Conservation (phyloP, 2,113 vertebrate genomes). For the Notechis scutatus region DNA sequence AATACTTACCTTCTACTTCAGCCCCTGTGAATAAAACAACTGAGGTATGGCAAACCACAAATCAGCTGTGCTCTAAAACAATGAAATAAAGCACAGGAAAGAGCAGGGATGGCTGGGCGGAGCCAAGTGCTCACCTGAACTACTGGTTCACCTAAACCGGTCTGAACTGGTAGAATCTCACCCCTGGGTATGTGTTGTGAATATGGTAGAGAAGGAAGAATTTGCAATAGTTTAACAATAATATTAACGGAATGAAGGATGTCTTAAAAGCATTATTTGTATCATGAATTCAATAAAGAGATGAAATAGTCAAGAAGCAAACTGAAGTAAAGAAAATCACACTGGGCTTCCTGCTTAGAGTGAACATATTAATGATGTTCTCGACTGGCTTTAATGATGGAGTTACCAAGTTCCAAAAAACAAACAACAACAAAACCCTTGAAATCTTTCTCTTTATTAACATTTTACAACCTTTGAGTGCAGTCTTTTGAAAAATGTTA, state of each 20-base stretch:
- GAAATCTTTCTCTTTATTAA: not conserved
- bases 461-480: not conserved
- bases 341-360: not conserved
- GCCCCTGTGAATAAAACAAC: too few species aligned
- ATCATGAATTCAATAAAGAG: not conserved
- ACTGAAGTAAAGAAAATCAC: not conserved
- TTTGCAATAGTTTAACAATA: not conserved
- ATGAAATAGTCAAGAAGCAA: not conserved
- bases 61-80: too few species aligned
- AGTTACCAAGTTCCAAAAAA: not conserved
- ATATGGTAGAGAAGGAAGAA: not conserved
- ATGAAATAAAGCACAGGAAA: too few species aligned
- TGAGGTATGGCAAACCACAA: too few species aligned
- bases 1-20: too few species aligned
- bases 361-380: not conserved
- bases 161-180: too few species aligned
- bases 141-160: too few species aligned
- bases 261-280: not conserved
- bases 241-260: not conserved
- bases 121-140: too few species aligned
- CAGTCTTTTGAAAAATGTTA: not conserved
- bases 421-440: not conserved
- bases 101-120: too few species aligned
- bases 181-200: not conserved
- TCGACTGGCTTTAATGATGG: not conserved